These are phyloP conservation scores for Xenopus laevis DNA, from an alignment of 2,113 vertebrate species.

Conservation along the genomic window DNA sequence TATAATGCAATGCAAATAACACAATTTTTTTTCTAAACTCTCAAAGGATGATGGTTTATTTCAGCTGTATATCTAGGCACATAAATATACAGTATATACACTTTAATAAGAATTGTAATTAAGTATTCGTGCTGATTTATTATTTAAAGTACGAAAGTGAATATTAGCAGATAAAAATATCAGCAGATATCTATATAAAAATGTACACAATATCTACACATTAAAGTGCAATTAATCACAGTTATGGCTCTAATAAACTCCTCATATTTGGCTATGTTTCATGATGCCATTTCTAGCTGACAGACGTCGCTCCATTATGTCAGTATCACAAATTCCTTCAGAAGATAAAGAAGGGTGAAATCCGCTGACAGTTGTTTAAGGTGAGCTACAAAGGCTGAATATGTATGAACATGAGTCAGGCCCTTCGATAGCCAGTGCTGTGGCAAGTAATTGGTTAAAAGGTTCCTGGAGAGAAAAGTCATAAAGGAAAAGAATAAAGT, in stretches of 20 bases:
- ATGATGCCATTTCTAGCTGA: no score
- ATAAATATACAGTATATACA: constrained; percentile 16
- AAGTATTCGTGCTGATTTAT: neutral
- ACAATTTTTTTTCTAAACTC: constrained; percentile 23
- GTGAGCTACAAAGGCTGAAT: no score
- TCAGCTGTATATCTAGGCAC: constrained; percentile 7
- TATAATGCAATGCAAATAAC: neutral
- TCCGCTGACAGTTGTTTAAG: no score
- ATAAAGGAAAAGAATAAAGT: no score
- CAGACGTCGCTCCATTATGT: no score
- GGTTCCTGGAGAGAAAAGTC: no score
- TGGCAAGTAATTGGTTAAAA: no score
- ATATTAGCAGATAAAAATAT: constrained; percentile 6
- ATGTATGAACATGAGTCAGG: no score
- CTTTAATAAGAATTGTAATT: neutral
- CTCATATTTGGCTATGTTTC: no score
- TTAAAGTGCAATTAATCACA: constrained; percentile 24
- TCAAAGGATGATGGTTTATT: constrained; percentile 16
- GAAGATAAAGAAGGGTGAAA: no score
- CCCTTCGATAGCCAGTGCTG: no score
- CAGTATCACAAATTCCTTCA: no score
- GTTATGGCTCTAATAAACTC: neutral
- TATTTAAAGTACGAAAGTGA: neutral
- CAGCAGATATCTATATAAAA: neutral
- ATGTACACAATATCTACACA: constrained; percentile 12